phyloP scores from a whole-genome alignment of 2,113 vertebrate species.

The Tupaia tana region DNA sequence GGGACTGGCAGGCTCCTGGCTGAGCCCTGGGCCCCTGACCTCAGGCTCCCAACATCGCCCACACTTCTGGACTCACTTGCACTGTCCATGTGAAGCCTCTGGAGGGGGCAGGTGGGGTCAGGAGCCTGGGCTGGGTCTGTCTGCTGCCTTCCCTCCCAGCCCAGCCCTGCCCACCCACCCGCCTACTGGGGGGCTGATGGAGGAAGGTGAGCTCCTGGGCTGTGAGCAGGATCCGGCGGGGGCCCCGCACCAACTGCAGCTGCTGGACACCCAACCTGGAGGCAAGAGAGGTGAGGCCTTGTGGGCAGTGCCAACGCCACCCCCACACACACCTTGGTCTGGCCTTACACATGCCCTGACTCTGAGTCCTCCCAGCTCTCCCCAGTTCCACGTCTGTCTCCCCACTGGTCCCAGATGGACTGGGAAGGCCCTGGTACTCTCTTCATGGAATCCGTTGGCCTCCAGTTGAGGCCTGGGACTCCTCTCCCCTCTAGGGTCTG shows the following conservation, averaged over 20 bases:
- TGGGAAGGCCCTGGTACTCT: not conserved
- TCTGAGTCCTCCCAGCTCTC: not conserved
- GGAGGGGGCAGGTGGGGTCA: not conserved
- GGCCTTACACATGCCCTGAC: not conserved
- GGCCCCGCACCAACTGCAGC: slow-evolving; percentile 90
- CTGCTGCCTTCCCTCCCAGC: not conserved
- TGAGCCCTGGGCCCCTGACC: slow-evolving; percentile 86
- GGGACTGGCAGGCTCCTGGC: slow-evolving; percentile 86
- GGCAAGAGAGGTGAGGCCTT: not conserved
- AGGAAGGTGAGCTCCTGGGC: slow-evolving; percentile 93
- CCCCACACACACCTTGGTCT: no score
- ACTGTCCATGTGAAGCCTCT: slow-evolving; percentile 92
- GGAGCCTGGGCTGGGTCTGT: not conserved
- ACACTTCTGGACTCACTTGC: slow-evolving; percentile 88
- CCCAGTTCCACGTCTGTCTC: not conserved
- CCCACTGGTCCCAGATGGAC: not conserved
- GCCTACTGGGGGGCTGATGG: slow-evolving; percentile 88
- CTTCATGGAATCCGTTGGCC: not conserved
- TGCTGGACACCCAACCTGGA: slow-evolving; percentile 90
- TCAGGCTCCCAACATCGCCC: slow-evolving; percentile 85
- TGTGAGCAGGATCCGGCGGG: slow-evolving; percentile 91
- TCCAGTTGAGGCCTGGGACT: not conserved
- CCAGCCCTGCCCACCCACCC: slow-evolving; percentile 75
- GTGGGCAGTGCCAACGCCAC: accelerated
- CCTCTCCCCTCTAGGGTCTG: no score